phyloP scores from a whole-genome alignment of 2,797 vertebrate genomes.

The Bradypodion pumilum region DNA sequence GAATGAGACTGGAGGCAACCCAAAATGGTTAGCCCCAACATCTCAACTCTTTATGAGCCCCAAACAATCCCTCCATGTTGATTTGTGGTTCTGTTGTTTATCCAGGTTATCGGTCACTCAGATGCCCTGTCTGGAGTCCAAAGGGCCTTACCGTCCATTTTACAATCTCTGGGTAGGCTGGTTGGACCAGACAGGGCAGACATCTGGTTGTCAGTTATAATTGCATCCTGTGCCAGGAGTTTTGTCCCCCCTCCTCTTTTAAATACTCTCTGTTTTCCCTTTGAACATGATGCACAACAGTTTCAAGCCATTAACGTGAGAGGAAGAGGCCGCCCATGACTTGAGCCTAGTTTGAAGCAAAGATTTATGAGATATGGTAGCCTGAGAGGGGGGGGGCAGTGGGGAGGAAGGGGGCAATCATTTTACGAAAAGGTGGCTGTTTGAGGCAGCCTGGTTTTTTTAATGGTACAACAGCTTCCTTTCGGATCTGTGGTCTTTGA shows the following conservation, averaged over 20 bases:
- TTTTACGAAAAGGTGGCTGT: conserved; percentile 71
- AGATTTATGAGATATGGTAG: conserved; percentile 76
- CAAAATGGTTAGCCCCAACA: conserved; percentile 45
- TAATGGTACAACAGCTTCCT: conserved; percentile 80
- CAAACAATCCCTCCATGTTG: conserved; percentile 43
- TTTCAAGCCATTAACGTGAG: conserved; percentile 73
- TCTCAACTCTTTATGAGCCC: conserved; percentile 71
- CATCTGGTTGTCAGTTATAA: conserved; percentile 84
- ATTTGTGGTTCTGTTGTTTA: conserved; percentile 74
- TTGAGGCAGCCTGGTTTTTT: conserved; percentile 62
- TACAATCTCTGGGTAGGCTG: conserved; percentile 74
- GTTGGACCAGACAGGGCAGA: conserved; percentile 78
- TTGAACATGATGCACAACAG: conserved; percentile 78
- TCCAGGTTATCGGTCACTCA: conserved; percentile 59
- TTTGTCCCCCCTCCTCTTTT: conserved; percentile 51
- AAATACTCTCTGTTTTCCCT: conserved; percentile 77
- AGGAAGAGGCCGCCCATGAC: conserved; percentile 66
- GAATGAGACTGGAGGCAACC: not conserved
- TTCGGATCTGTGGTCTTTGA: conserved; percentile 73
- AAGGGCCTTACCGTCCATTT: conserved; percentile 73
- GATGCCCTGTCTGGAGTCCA: conserved; percentile 71
- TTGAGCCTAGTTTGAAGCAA: conserved; percentile 72
- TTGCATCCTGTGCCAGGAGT: conserved; percentile 79
- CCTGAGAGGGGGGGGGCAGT: conserved; percentile 46
- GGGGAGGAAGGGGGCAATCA: conserved; percentile 49